Base-by-base conservation (phyloP, 1,140 invertebrate genomes). In the Lithobius niger region DNA sequence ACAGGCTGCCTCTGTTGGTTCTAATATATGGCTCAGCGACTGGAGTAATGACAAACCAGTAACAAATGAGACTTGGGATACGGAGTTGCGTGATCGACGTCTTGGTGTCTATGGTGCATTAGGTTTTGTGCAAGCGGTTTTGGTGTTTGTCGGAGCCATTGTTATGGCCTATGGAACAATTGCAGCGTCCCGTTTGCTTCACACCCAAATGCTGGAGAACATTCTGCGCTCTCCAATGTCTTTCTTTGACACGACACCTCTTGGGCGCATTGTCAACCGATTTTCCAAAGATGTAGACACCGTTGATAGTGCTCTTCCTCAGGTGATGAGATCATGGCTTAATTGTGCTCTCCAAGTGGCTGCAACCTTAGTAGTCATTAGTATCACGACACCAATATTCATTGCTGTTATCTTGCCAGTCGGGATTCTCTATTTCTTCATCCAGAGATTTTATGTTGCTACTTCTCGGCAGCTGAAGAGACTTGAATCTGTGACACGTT, bases 201-300 rank as follows among this genome's bases (percentile, higher is more conserved):
- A 70, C 57, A 77, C 81, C 65, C 76, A 84, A 60, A 72, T 75
- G 25, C 57, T 74, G 21, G 58, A 64, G 26, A 53, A 53, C 57
- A 69, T 79, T 49, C 60, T 80, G 36, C 67, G 72, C 58, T 72
- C 72, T 42, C 74, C 76, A 24, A 70, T 78, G 70, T 67, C 69
- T 63, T 81, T 79, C 67, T 81, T 80, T 61, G 82, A 86, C 65
- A 70, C 74, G 13, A 83, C 81, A 19, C 79, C 77, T 2, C 68
- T 73, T 15, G 77, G 77, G 47, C 68, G 77, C 62, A 74, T 81
- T 59, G 66, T 80, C 62, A 80, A 80, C 69, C 69, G 79, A 61
- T 78, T 79, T 64, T 73, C 71, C 6, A 76, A 75, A 63, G 83
- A 86, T 61, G 64, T 74, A 64, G 72, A 74, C 54, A 74, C 31